Percentiles rank a stretch among this genome's conserved stretches.
Evolutionary conservation across 2,797 vertebrate genomes (phyloP).

Genomic region (Rousettus madagascariensis): DNA sequence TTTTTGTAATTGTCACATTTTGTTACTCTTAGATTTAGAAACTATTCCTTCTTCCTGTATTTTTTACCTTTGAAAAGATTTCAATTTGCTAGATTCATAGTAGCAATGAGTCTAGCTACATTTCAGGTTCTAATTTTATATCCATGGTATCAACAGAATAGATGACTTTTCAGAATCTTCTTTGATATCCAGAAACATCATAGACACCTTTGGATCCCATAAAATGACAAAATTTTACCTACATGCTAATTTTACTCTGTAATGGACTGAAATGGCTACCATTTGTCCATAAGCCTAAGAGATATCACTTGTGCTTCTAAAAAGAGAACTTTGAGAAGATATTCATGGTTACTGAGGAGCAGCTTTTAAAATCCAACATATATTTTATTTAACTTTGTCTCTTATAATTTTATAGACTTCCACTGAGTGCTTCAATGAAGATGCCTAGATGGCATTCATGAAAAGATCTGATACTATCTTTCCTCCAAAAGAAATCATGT

Average conservation of each 20-base stretch:
- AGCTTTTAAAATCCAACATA: not conserved
- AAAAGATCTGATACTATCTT: not conserved
- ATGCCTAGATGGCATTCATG: not conserved
- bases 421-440: not conserved
- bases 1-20: not conserved
- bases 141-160: not conserved
- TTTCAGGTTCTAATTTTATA: not conserved
- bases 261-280: not conserved
- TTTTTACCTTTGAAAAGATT: not conserved
- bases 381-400: not conserved
- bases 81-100: not conserved
- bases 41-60: not conserved
- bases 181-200: not conserved
- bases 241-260: not conserved
- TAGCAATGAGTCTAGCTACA: not conserved
- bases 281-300: not conserved
- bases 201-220: not conserved
- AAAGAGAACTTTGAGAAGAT: not conserved
- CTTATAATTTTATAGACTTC: not conserved
- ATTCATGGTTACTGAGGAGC: not conserved
- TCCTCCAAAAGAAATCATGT: not conserved
- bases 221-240: conserved; percentile 32
- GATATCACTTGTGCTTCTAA: not conserved
- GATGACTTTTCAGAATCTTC: not conserved
- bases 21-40: conserved; percentile 1